These are phyloP conservation scores for rabbit (Oryctolagus cuniculus) DNA, from an alignment of 2,113 vertebrate species.

Conservation along the genomic window DNA sequence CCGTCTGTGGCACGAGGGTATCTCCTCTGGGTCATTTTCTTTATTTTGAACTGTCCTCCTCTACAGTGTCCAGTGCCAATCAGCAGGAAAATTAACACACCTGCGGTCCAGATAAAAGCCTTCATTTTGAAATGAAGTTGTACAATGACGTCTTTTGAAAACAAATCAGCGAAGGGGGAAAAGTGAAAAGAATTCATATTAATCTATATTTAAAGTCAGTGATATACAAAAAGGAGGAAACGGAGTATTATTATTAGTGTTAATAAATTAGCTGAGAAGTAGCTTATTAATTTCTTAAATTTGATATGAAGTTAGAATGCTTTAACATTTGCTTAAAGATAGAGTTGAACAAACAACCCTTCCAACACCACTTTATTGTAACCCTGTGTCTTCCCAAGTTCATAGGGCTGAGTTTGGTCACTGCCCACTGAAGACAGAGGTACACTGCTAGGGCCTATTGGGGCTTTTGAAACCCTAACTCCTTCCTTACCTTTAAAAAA, in stretches of 20 bases:
- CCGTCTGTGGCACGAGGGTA: constrained; percentile 87
- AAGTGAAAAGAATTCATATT: constrained; percentile 67
- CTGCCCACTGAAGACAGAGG: not conserved
- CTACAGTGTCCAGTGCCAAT: constrained; percentile 84
- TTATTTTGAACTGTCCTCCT: constrained; percentile 83
- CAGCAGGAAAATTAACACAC: constrained; percentile 90
- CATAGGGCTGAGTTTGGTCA: not conserved
- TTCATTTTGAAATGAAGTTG: constrained; percentile 88
- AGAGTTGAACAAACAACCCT: not conserved
- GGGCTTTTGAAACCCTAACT: not conserved
- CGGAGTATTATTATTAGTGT: not conserved
- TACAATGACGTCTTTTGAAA: constrained; percentile 21
- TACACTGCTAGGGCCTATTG: accelerated
- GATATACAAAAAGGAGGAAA: not conserved
- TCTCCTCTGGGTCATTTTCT: constrained; percentile 85
- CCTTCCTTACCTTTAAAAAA: constrained; percentile 28
- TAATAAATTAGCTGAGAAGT: constrained; percentile 18
- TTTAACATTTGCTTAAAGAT: constrained; percentile 1
- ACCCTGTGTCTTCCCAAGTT: not conserved
- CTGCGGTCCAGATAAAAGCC: constrained; percentile 90
- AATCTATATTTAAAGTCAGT: constrained; percentile 50
- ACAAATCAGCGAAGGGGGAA: constrained; percentile 56
- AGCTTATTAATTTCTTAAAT: constrained; percentile 5
- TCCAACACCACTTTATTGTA: not conserved
- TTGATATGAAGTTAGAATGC: not conserved